Percentiles rank a stretch among this genome's conserved stretches.
These are phyloP conservation scores for Sisor rabdophorus DNA, from an alignment of 2,113 vertebrate genomes.

Conservation along the genomic window DNA sequence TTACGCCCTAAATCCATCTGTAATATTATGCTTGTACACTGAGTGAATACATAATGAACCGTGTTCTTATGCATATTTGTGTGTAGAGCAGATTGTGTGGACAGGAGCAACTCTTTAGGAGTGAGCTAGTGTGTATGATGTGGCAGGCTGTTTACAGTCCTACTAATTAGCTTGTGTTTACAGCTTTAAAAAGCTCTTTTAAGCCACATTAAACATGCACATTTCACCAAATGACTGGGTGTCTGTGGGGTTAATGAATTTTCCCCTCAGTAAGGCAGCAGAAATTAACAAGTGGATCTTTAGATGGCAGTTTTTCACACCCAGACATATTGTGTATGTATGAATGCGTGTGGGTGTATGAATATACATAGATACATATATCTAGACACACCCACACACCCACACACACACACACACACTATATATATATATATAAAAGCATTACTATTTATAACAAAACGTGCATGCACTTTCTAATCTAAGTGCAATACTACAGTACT, in stretches of 20 bases:
- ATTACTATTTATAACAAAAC: neutral
- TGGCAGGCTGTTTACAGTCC: constrained; percentile 49
- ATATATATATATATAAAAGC: neutral
- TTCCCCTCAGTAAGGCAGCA: constrained; percentile 63
- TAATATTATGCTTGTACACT: neutral
- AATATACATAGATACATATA: constrained; percentile 10
- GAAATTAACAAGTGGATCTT: constrained; percentile 68
- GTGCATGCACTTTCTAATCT: neutral
- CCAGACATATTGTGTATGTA: too few relatives aligned
- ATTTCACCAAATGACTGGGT: constrained; percentile 65
- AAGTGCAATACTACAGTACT: too few relatives aligned
- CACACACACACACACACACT: too few relatives aligned
- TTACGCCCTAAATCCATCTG: neutral
- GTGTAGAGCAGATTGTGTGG: constrained; percentile 39
- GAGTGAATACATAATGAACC: constrained; percentile 13
- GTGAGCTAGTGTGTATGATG: constrained; percentile 65
- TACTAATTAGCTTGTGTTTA: constrained; percentile 68
- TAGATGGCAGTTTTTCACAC: constrained; percentile 57
- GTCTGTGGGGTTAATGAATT: constrained; percentile 75
- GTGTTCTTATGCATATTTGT: constrained; percentile 6
- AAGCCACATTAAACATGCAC: constrained; percentile 74
- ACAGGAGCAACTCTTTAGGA: constrained; percentile 53
- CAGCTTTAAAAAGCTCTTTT: constrained; percentile 70
- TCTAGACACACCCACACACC: too few relatives aligned
- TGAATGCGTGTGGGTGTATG: too few relatives aligned